Evolutionary conservation across 2,797 vertebrate species (phyloP).

Genomic region (Pangasius krempfi): DNA sequence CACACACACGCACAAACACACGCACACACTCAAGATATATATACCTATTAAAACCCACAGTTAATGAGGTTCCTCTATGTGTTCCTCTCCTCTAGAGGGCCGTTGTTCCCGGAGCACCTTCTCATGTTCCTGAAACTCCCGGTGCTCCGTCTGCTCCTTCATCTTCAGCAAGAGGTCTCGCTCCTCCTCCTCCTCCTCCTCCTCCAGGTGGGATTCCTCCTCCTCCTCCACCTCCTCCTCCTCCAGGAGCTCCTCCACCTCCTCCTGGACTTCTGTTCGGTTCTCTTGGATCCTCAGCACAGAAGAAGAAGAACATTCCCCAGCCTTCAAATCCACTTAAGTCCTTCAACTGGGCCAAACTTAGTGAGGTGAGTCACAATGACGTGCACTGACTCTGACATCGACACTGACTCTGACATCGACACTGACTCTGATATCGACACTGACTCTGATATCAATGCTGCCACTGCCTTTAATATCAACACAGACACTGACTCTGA

Average conservation of each 20-base stretch:
- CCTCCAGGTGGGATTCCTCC: slow-evolving; percentile 66
- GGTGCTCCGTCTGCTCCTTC: slow-evolving; percentile 71
- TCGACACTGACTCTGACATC: neutral
- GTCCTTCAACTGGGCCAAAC: slow-evolving; percentile 88
- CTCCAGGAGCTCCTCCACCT: slow-evolving; percentile 67
- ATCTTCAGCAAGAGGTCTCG: neutral
- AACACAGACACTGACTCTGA: neutral
- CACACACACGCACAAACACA: slow-evolving; percentile 50
- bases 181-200: slow-evolving; percentile 65
- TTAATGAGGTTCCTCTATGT: neutral
- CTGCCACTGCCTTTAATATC: neutral
- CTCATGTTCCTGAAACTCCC: slow-evolving; percentile 61
- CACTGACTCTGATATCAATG: neutral
- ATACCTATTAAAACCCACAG: neutral
- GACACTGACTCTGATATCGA: neutral
- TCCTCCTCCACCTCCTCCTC: slow-evolving; percentile 61
- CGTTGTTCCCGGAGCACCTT: slow-evolving; percentile 55
- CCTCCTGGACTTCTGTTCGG: slow-evolving; percentile 70
- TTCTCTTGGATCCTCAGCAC: slow-evolving; percentile 72
- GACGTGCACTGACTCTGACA: neutral
- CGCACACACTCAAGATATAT: neutral
- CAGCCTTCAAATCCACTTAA: slow-evolving; percentile 83
- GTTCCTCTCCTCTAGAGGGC: slow-evolving; percentile 43
- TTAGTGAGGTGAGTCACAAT: slow-evolving; percentile 77
- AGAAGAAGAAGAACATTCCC: slow-evolving; percentile 85